Percentiles rank a stretch among this genome's conserved stretches.
These are phyloP conservation scores for Acrocyrtus sp. DNA, from an alignment of 2,888 invertebrate genomes.

Conservation along the genomic window DNA sequence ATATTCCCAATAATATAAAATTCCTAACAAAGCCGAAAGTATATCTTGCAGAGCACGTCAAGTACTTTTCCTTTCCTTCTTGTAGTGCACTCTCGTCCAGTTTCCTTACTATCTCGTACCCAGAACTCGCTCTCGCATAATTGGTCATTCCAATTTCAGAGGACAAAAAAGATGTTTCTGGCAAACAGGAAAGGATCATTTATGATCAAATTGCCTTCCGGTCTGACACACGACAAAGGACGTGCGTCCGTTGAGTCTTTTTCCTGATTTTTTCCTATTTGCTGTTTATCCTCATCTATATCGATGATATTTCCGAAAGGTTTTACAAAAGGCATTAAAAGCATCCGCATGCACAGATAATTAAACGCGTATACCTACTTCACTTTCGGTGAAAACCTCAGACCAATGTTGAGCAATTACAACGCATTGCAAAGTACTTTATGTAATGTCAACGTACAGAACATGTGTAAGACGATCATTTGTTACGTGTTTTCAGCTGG, in stretches of 20 bases:
- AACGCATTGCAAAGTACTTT: too few relatives aligned
- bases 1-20: too few relatives aligned
- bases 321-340: too few relatives aligned
- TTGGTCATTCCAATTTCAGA: background rate
- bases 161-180: background rate
- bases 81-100: background rate
- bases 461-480: too few relatives aligned
- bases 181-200: conserved; percentile 48
- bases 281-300: conserved; percentile 7
- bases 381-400: too few relatives aligned
- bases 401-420: conserved; percentile 25
- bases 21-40: too few relatives aligned
- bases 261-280: conserved; percentile 23
- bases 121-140: too few relatives aligned
- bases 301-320: background rate
- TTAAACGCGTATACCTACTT: too few relatives aligned
- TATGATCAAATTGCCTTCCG: conserved; percentile 49
- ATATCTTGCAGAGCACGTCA: background rate
- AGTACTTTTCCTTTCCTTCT: background rate
- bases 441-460: too few relatives aligned
- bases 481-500: too few relatives aligned
- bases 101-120: too few relatives aligned
- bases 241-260: conserved; percentile 35
- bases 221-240: conserved; percentile 47
- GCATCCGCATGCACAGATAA: too few relatives aligned